Evolutionary conservation across 2,113 vertebrate species (phyloP).

Genomic region (Benitochromis conjunctus): DNA sequence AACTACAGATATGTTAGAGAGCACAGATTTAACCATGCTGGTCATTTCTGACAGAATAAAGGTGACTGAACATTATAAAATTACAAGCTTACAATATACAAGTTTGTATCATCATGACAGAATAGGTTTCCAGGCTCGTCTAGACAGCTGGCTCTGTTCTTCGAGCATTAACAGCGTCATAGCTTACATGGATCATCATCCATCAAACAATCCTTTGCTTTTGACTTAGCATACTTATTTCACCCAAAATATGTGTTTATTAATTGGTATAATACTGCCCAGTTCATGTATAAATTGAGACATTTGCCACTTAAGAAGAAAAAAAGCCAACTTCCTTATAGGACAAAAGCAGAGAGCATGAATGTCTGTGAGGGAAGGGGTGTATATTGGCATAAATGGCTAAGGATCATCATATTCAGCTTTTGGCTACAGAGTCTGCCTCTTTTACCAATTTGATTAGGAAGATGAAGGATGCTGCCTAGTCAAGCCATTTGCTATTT

Average conservation of each 20-base stretch:
- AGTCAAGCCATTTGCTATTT: constrained; percentile 25
- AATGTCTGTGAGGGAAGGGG: neutral
- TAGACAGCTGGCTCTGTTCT: neutral
- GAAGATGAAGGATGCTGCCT: constrained; percentile 40
- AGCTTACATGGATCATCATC: neutral
- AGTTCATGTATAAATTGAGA: neutral
- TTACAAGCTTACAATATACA: neutral
- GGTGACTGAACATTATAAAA: neutral
- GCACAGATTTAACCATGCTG: neutral
- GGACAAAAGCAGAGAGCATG: neutral
- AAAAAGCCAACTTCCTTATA: neutral
- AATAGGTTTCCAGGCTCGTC: neutral
- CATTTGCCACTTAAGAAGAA: neutral
- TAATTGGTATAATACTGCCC: neutral
- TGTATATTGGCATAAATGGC: neutral
- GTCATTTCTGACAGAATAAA: too few species aligned
- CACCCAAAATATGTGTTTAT: neutral
- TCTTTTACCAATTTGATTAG: constrained; percentile 32
- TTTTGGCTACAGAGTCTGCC: neutral
- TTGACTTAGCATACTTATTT: neutral
- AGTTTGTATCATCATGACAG: neutral
- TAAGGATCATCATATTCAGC: constrained; percentile 18
- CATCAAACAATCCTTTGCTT: neutral
- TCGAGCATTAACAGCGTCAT: neutral
- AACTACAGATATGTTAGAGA: neutral